Evolutionary conservation across 2,888 invertebrate genomes (phyloP), one percentile per base, ranked within the genome.

Genomic region (Imbricaverruca yamaguchii): DNA sequence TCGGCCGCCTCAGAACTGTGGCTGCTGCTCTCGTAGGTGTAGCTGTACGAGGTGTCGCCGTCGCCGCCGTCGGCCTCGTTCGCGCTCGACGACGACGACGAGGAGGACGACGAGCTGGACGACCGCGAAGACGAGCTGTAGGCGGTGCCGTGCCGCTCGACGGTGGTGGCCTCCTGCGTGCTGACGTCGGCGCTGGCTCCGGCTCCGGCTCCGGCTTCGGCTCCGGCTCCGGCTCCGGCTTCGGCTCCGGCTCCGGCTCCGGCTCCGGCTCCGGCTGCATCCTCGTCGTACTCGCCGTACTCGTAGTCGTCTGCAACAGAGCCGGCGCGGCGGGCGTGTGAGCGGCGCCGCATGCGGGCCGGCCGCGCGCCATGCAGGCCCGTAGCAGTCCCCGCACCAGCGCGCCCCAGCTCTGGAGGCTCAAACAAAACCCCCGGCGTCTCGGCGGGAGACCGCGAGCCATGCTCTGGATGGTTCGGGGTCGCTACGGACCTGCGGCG

Each of bases 21-120:
- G 55, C 1, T 55, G 74, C 74, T 74, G 74, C 74, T 74, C 74
- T 74, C 74, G 55, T 74, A 74, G 21, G 21, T 74, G 74, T 74
- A 74, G 74, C 74, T 74, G 74, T 55, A 74, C 0, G 69, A 39
- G 15, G 12, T 69, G 63, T n/a, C 9, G 63, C n/a, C 63, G 9
- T 4, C n/a, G 63, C 7, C 63, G 63, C 39, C 39, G 59, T 59
- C 59, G 15, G 59, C 7, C 11, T 7, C 59, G 59, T 59, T 59
- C 7, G 59, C 11, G 59, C 59, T 59, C 11, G 15, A 59, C 11
- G 59, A 59, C 12, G 59, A 59, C 15, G 59, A 59, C 59, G 59
- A 59, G 15, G 59, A 59, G 15, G 59, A 59, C 15, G 59, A 59
- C 59, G 59, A 59, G 59, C 59, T 59, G 59, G 59, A 59, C 12